Base-by-base conservation (phyloP, 2,888 invertebrate genomes). In the Plagodis dolabraria region DNA sequence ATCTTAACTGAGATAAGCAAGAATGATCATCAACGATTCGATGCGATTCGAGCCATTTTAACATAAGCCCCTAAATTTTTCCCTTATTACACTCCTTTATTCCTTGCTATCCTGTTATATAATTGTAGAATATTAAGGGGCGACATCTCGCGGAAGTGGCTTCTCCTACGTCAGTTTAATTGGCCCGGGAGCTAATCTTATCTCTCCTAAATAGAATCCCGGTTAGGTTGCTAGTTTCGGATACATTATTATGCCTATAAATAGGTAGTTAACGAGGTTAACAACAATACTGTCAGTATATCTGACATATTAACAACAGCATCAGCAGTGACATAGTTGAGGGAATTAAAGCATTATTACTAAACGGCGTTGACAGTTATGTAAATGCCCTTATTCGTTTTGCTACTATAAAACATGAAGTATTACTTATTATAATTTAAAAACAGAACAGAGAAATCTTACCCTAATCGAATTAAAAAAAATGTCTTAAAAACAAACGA, bases 41-140 rank as follows among this genome's bases (percentile, higher is more conserved):
- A 7, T 38, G 38, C 5, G 2, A 38, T 38, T 38, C 5, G 38
- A 5, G 1, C 38, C 22, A 22, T 22, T 22, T 22, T 22, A 4
- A 22, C 22, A 22, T 22, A 2, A 2, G 22, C 22, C 22, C 22
- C 42, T 6, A 42, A 2, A 42, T n/a, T 9, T 10, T 6, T n/a
- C 42, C 42, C 42, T 43, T 12, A 12, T 6, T 5, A 11, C 43
- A 6, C 5, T 22, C 53, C 40, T 22, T 22, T 22, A 9, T 36
- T 40, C 40, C 33, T 9, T 48, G 34, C 48, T 40, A 42, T 22
- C 38, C 40, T 42, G 40, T 40, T 46, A 59, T 60, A 69, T 77
- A 76, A 76, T 80, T 79, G 72, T 70, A 64, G 75, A 74, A 77
- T 71, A 75, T 76, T 76, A 79, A 76, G 74, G 69, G 78, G 70